Conservation (phyloP, 2,888 invertebrate genomes). For the Eupithecia inturbata region DNA sequence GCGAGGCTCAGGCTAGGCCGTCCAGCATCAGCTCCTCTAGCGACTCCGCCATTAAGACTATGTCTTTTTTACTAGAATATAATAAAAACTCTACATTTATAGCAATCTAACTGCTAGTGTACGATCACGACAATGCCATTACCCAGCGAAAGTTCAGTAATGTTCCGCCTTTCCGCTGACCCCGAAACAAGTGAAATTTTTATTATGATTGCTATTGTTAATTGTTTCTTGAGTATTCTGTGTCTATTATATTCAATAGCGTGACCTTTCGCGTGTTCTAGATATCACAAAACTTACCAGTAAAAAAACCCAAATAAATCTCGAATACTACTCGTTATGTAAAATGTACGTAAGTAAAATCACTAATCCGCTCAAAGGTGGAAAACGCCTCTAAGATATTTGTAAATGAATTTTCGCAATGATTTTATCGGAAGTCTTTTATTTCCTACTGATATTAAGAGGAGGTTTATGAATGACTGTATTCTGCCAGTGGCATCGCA, state of each 20-base stretch:
- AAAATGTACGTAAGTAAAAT: background rate
- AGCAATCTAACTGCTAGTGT: slow-evolving; percentile 5
- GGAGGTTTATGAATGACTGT: no score
- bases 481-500: no score
- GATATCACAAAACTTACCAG: background rate
- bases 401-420: background rate
- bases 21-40: no score
- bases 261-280: slow-evolving; percentile 22
- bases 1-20: no score
- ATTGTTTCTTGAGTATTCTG: slow-evolving; percentile 22
- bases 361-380: background rate
- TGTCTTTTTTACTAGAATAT: background rate
- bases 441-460: background rate
- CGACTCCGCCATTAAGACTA: no score
- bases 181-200: slow-evolving; percentile 33
- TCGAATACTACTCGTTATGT: background rate
- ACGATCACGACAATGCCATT: slow-evolving; percentile 29
- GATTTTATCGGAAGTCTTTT: background rate
- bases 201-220: slow-evolving; percentile 24
- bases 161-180: slow-evolving; percentile 22
- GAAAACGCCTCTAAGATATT: background rate
- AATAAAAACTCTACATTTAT: background rate
- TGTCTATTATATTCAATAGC: slow-evolving; percentile 18
- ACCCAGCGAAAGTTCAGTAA: slow-evolving; percentile 28
- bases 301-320: background rate